These are phyloP conservation scores for Rhadinocentrus ornatus DNA, from an alignment of 2,797 vertebrate genomes.

Conservation along the genomic window DNA sequence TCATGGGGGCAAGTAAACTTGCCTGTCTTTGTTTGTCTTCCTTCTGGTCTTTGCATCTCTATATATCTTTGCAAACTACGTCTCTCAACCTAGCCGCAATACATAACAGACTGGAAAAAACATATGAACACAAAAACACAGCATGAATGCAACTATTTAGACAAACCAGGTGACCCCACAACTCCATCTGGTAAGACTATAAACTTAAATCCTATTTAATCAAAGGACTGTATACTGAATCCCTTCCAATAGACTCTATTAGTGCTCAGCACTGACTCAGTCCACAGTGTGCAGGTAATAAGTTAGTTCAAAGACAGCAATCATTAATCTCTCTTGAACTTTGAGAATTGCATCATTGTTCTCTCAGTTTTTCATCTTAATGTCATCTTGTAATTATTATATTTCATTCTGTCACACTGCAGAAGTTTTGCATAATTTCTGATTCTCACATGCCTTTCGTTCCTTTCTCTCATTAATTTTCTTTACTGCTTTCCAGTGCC, in stretches of 20 bases:
- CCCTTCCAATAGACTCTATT: slow-evolving; percentile 1
- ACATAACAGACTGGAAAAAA: slow-evolving; percentile 40
- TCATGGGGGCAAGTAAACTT: too few species aligned
- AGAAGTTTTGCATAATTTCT: slow-evolving; percentile 35
- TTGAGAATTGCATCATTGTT: slow-evolving; percentile 2
- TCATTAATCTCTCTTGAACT: slow-evolving; percentile 26
- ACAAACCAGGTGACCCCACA: slow-evolving; percentile 50
- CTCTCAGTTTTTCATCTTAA: slow-evolving; percentile 4
- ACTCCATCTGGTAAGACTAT: slow-evolving; percentile 39
- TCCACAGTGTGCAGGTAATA: slow-evolving; percentile 11
- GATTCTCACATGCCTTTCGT: slow-evolving; percentile 1
- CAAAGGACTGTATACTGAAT: slow-evolving; percentile 4
- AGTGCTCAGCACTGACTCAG: slow-evolving; percentile 6
- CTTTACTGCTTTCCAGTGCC: background rate
- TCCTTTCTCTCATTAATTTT: background rate
- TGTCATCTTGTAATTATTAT: background rate
- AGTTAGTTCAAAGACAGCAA: slow-evolving; percentile 32
- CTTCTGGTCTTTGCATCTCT: background rate
- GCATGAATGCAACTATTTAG: slow-evolving; percentile 31
- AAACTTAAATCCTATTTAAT: slow-evolving; percentile 27
- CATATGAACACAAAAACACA: slow-evolving; percentile 45
- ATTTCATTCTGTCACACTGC: background rate
- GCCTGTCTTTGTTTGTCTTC: background rate
- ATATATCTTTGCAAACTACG: slow-evolving; percentile 14
- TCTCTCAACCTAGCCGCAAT: slow-evolving; percentile 27